Conservation (phyloP, 1,140 invertebrate genomes). For the Luehdorfia chinensis region DNA sequence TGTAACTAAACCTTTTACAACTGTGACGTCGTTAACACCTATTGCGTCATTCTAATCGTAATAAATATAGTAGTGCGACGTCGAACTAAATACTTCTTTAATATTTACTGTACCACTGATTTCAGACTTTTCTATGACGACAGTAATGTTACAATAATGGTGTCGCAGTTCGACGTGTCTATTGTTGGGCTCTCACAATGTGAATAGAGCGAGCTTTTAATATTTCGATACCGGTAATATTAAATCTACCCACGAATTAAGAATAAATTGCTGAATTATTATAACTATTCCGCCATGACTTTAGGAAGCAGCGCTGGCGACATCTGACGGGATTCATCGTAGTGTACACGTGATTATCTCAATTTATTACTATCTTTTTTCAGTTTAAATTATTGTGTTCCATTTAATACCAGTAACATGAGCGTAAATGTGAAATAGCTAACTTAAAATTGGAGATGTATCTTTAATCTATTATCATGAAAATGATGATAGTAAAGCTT, state of each 20-base stretch:
- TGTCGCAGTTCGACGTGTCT: conserved; percentile 39
- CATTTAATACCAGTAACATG: conserved; percentile 46
- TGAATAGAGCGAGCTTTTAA: conserved; percentile 46
- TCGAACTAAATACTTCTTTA: conserved; percentile 48
- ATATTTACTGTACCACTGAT: conserved; percentile 47
- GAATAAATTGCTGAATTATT: conserved; percentile 57
- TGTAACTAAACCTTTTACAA: conserved; percentile 38
- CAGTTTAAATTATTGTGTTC: conserved; percentile 52
- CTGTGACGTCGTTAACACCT: conserved; percentile 44
- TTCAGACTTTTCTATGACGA: conserved; percentile 32
- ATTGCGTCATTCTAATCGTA: conserved; percentile 62
- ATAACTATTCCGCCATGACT: conserved; percentile 72
- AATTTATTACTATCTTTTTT: no score
- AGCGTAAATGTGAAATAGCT: no score
- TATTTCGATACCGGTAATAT: conserved; percentile 59
- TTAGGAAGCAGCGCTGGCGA: conserved; percentile 54
- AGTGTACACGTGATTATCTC: conserved; percentile 65
- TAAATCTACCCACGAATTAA: conserved; percentile 70
- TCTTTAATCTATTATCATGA: no score
- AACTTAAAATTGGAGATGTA: no score
- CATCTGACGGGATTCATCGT: conserved; percentile 52
- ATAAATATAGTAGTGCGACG: conserved; percentile 47
- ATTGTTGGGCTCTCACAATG: conserved; percentile 46
- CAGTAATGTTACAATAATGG: conserved; percentile 30
- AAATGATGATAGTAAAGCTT: no score